A percentile compares a stretch with the other conserved stretches of the same genome.
These are phyloP conservation scores for Hirtodrosophila cameraria DNA, from an alignment of 2,888 invertebrate species.

Conservation along the genomic window DNA sequence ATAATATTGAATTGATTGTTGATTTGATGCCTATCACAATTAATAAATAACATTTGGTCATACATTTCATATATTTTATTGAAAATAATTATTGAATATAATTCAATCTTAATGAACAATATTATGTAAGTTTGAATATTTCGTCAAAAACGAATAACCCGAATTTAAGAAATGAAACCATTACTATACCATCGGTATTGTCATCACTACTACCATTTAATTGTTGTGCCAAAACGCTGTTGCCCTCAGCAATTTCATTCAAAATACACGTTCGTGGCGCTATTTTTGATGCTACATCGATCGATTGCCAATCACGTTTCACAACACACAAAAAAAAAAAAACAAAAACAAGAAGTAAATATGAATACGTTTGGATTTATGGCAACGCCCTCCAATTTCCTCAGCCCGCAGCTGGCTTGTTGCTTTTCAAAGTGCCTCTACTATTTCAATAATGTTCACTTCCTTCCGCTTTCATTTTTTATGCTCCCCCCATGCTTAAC, in stretches of 20 bases:
- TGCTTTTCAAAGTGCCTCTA: slow-evolving; percentile 27
- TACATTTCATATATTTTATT: no score
- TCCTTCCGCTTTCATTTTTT: slow-evolving; percentile 65
- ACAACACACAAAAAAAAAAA: slow-evolving; percentile 1
- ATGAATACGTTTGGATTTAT: slow-evolving; percentile 39
- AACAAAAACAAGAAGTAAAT: slow-evolving; percentile 2
- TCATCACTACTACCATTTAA: no score
- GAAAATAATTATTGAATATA: no score
- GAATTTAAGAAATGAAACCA: no score
- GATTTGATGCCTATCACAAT: no score
- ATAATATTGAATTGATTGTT: no score
- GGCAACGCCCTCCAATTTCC: slow-evolving; percentile 11
- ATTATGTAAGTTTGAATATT: no score
- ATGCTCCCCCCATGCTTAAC: slow-evolving; percentile 22
- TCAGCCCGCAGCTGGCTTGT: slow-evolving; percentile 16
- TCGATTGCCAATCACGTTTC: slow-evolving; percentile 66
- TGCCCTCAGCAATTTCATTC: slow-evolving; percentile 39
- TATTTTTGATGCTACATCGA: slow-evolving; percentile 66
- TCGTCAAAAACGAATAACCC: no score
- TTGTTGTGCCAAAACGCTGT: slow-evolving; percentile 43
- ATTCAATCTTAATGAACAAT: no score
- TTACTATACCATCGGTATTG: no score
- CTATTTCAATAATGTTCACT: slow-evolving; percentile 46
- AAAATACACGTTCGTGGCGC: slow-evolving; percentile 44
- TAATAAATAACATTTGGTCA: no score